Evolutionary conservation across 2,888 invertebrate species (phyloP).

Genomic region (Margaritifera margaritifera): DNA sequence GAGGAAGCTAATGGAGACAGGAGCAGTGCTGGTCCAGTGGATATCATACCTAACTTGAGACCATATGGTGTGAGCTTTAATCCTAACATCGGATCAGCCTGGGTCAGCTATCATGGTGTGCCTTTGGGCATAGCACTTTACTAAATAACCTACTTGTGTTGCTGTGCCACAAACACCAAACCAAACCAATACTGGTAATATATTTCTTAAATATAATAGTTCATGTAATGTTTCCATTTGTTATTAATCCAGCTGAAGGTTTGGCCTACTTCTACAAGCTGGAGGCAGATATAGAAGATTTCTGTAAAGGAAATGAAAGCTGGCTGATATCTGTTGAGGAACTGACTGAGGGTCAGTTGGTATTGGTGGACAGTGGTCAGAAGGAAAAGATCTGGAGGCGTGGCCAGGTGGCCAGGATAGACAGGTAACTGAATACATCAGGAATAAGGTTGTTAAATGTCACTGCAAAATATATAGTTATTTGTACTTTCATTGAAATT

Average conservation of each 20-base stretch:
- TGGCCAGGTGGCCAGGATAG: conserved; percentile 49
- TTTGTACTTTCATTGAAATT: background rate
- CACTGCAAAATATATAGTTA: background rate
- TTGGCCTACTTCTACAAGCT: conserved; percentile 38
- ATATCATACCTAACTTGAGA: no score
- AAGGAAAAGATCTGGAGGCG: conserved; percentile 29
- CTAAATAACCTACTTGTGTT: no score
- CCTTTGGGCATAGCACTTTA: no score
- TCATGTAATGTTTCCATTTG: background rate
- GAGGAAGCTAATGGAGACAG: no score
- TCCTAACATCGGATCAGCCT: no score
- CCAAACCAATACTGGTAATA: no score
- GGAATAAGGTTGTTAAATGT: no score
- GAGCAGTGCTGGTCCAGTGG: no score
- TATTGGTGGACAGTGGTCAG: conserved; percentile 29
- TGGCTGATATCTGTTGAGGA: conserved; percentile 19
- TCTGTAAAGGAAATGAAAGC: conserved; percentile 20
- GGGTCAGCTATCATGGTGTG: no score
- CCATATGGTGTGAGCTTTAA: no score
- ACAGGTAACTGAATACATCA: conserved; percentile 26
- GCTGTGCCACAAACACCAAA: no score
- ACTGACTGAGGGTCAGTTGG: conserved; percentile 29
- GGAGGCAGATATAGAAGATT: conserved; percentile 33
- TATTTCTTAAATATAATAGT: background rate
- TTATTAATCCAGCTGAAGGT: conserved; percentile 31